phyloP scores from a whole-genome alignment of 2,113 vertebrate species.

The Azemiops feae region DNA sequence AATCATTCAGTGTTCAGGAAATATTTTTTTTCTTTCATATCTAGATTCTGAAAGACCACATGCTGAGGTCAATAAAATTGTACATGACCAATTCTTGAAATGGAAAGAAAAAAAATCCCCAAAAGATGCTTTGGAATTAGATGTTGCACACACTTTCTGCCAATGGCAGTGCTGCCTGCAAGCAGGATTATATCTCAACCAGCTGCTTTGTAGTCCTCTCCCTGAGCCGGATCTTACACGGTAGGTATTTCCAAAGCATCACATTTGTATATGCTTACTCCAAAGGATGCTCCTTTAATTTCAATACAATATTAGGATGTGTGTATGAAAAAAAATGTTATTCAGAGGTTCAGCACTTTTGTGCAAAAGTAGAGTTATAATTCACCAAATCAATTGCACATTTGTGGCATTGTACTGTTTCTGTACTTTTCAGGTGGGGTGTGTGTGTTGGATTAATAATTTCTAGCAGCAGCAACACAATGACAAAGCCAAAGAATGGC shows the following conservation, averaged over 20 bases:
- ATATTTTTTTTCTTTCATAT: conserved; percentile 2
- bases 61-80: conserved; percentile 32
- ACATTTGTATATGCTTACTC: background rate
- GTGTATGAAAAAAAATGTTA: background rate
- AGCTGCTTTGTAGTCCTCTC: conserved; percentile 81
- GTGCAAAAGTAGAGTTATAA: background rate
- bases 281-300: background rate
- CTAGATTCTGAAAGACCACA: conserved; percentile 20
- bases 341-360: background rate
- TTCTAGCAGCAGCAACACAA: background rate
- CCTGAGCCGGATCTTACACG: conserved; percentile 77
- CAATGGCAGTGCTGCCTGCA: conserved; percentile 95
- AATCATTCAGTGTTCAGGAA: conserved; percentile 22
- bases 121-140: conserved; percentile 69
- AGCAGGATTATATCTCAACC: conserved; percentile 84
- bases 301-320: background rate
- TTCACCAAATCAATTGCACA: background rate
- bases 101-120: conserved; percentile 59
- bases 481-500: background rate
- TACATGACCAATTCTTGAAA: conserved; percentile 55
- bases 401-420: background rate
- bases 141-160: conserved; percentile 80
- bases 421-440: background rate
- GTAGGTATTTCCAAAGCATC: conserved; percentile 64
- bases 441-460: background rate